Evolutionary conservation across 2,797 vertebrate genomes (phyloP).

Genomic region (Pangasius sanitwongsei): DNA sequence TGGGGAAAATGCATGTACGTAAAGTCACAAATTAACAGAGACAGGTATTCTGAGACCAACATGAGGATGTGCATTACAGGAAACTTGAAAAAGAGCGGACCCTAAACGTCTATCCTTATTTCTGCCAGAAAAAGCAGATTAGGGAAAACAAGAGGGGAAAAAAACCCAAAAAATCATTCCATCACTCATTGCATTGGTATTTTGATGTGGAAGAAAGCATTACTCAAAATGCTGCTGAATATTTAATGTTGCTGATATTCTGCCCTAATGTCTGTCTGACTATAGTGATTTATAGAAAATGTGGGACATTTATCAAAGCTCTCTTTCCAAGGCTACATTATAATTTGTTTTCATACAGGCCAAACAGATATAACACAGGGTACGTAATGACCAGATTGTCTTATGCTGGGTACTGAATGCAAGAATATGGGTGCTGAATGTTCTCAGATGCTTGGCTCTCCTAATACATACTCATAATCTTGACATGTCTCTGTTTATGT

Average conservation of each 20-base stretch:
- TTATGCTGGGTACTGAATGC: neutral
- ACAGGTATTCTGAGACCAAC: neutral
- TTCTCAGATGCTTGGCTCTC: neutral
- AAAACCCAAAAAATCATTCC: neutral
- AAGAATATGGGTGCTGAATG: constrained; percentile 2
- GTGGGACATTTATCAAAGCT: constrained; percentile 60
- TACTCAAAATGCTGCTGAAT: constrained; percentile 59
- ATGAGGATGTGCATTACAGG: neutral
- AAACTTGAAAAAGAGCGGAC: neutral
- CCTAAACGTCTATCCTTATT: neutral
- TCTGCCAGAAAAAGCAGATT: neutral
- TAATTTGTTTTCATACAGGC: constrained; percentile 50
- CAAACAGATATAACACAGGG: constrained; percentile 39
- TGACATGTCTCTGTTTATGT: neutral
- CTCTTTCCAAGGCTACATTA: constrained; percentile 36
- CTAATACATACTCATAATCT: constrained; percentile 8
- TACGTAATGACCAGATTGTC: constrained; percentile 50
- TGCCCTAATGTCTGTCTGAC: constrained; percentile 55
- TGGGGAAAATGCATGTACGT: neutral
- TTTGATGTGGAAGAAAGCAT: constrained; percentile 54
- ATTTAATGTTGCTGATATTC: constrained; percentile 62
- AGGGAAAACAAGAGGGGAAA: neutral
- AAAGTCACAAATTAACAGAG: constrained; percentile 1
- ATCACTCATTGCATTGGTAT: constrained; percentile 52
- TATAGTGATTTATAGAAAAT: constrained; percentile 60